Conservation (phyloP, 1,140 invertebrate species). For the Tribolium castaneum region DNA sequence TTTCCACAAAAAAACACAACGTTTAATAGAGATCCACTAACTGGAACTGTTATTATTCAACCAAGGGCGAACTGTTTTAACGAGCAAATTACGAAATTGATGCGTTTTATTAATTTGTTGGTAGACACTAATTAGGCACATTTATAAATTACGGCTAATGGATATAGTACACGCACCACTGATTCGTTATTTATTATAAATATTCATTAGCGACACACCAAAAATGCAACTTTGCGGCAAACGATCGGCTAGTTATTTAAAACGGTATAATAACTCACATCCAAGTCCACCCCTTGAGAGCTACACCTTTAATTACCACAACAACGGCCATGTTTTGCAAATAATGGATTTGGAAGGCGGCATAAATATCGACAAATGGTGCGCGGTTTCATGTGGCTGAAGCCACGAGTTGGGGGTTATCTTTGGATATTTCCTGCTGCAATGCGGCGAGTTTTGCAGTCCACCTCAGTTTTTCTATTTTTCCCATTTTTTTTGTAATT, state of each 20-base stretch:
- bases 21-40: conserved; percentile 19
- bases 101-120: conserved; percentile 31
- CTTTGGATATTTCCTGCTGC: no score
- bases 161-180: background rate
- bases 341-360: conserved; percentile 40
- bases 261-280: conserved; percentile 19
- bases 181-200: background rate
- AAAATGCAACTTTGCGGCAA: background rate
- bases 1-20: conserved; percentile 19
- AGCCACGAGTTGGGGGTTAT: background rate
- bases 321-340: conserved; percentile 34
- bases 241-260: background rate
- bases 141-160: conserved; percentile 26
- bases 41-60: conserved; percentile 43
- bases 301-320: conserved; percentile 35
- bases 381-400: conserved; percentile 42
- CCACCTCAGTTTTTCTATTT: no score
- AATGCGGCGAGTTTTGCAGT: no score
- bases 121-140: conserved; percentile 30
- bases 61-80: conserved; percentile 27
- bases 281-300: conserved; percentile 11
- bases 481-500: no score
- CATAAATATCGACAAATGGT: conserved; percentile 26
- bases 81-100: conserved; percentile 28
- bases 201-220: conserved; percentile 38